Conservation (phyloP, 2,797 vertebrate species). For the Antrozous pallidus region DNA sequence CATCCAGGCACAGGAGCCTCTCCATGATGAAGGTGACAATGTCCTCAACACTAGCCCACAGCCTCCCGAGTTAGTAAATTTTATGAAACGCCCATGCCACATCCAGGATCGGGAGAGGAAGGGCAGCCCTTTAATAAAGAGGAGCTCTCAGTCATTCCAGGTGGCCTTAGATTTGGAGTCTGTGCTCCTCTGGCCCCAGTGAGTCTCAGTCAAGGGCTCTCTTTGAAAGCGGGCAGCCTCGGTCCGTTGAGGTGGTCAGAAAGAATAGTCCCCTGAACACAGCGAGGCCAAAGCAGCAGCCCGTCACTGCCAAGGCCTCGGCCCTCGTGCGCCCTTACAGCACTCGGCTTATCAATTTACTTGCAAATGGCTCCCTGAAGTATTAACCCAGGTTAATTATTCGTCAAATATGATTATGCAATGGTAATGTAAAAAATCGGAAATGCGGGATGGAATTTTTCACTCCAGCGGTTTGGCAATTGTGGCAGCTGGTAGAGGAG, state of each 20-base stretch:
- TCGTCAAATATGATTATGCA: constrained; percentile 93
- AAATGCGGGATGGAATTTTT: constrained; percentile 92
- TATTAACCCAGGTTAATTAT: constrained; percentile 94
- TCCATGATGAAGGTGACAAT: not conserved
- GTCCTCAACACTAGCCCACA: not conserved
- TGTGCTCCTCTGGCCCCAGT: not conserved
- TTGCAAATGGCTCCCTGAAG: constrained; percentile 89
- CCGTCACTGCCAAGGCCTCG: constrained; percentile 72
- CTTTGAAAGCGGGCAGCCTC: not conserved
- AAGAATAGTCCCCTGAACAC: constrained; percentile 7
- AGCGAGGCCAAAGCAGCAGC: not conserved
- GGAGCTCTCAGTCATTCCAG: not conserved
- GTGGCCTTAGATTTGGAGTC: not conserved
- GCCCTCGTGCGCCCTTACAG: constrained; percentile 75
- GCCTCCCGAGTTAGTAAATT: not conserved
- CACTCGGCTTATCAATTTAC: constrained; percentile 89
- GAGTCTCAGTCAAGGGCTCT: not conserved
- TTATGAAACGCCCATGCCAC: not conserved
- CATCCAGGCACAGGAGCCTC: not conserved
- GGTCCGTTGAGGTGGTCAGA: constrained; percentile 67
- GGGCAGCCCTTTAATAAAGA: not conserved
- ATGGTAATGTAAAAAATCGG: constrained; percentile 88
- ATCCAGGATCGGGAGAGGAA: not conserved
- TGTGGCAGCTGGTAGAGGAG: constrained; percentile 89
- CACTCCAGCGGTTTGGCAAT: constrained; percentile 91